A percentile compares a stretch with the other conserved stretches of the same genome.
Evolutionary conservation across 2,797 vertebrate species (phyloP).

Genomic region (Scyliorhinus canicula): DNA sequence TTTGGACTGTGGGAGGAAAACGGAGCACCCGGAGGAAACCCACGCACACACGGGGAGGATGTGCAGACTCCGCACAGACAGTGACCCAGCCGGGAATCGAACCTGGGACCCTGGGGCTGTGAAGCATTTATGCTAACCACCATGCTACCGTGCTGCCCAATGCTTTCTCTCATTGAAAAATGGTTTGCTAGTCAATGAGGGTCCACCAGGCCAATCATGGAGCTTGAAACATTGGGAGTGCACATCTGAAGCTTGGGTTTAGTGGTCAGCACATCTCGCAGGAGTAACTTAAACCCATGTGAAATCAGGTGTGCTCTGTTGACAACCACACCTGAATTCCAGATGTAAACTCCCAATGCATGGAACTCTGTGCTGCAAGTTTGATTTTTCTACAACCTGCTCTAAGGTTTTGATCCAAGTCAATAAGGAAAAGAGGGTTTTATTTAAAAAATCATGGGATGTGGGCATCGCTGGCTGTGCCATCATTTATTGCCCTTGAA

Average conservation of each 20-base stretch:
- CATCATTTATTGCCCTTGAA: too few relatives aligned
- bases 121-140: too few relatives aligned
- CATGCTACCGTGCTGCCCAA: too few relatives aligned
- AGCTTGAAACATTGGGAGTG: neutral
- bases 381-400: neutral
- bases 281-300: neutral
- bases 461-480: too few relatives aligned
- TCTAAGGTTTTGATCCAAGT: neutral
- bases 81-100: too few relatives aligned
- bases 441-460: too few relatives aligned
- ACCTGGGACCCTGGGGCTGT: too few relatives aligned
- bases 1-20: too few relatives aligned
- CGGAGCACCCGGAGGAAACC: too few relatives aligned
- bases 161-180: neutral
- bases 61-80: too few relatives aligned
- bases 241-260: neutral
- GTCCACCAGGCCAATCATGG: neutral
- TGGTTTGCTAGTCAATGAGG: neutral
- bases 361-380: neutral
- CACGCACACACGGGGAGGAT: too few relatives aligned
- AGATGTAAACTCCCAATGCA: neutral
- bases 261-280: neutral
- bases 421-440: neutral
- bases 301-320: neutral
- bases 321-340: neutral